phyloP scores from a whole-genome alignment of 2,888 invertebrate genomes.

The Imbricaverruca yamaguchii region DNA sequence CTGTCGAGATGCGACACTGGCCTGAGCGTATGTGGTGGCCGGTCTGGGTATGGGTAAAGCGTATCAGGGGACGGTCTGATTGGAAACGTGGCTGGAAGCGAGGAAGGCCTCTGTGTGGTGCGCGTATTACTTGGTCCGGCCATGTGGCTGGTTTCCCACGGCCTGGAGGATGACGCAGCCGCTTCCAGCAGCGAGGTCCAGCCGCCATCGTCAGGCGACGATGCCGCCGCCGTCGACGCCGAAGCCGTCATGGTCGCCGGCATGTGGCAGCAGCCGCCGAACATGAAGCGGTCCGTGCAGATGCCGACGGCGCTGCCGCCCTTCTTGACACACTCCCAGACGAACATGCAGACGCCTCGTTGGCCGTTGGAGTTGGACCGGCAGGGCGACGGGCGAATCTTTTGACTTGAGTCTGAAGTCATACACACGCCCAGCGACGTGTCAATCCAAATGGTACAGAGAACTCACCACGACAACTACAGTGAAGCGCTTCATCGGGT shows the following conservation, averaged over 20 bases:
- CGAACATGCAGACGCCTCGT: conserved; percentile 92
- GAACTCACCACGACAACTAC: no score
- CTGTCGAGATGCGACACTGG: not conserved
- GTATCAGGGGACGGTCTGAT: not conserved
- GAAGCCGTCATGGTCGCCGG: not conserved
- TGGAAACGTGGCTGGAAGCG: not conserved
- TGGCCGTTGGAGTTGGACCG: conserved; percentile 43
- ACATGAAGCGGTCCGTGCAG: conserved; percentile 91
- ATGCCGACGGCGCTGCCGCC: conserved; percentile 85
- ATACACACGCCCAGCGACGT: not conserved
- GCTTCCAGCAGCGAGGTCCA: conserved; percentile 10
- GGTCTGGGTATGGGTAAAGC: not conserved
- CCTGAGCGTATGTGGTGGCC: no score
- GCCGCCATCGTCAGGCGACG: not conserved
- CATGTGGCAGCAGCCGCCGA: conserved; percentile 79
- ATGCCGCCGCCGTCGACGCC: not conserved
- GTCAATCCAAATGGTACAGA: no score
- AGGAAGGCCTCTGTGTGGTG: not conserved
- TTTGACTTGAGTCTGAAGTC: not conserved
- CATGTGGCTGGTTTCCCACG: no score
- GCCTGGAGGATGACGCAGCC: no score
- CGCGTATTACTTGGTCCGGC: no score
- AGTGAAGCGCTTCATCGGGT: no score
- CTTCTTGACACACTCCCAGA: conserved; percentile 86
- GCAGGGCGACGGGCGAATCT: conserved; percentile 8